phyloP scores from a whole-genome alignment of 2,113 vertebrate species.

The Lepidothrix coronata region DNA sequence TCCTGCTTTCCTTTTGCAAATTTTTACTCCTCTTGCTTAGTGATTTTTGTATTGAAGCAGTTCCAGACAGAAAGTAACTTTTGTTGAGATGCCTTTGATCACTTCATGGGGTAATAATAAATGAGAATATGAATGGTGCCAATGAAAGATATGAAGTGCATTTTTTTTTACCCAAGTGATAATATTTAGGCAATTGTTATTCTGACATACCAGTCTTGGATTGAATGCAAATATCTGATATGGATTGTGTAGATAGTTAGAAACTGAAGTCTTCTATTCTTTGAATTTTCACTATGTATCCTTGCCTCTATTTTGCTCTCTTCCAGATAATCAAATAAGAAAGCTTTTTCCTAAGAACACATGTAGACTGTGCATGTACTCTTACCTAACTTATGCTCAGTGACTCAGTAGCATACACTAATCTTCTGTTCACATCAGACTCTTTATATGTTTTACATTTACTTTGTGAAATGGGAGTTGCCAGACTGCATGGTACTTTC shows the following conservation, averaged over 20 bases:
- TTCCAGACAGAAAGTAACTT: not conserved
- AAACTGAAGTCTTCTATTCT: not conserved
- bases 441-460: not conserved
- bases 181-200: not conserved
- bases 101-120: not conserved
- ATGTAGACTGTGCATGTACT: not conserved
- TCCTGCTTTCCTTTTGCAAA: not conserved
- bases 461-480: constrained; percentile 36
- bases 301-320: not conserved
- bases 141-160: not conserved
- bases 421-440: constrained; percentile 6
- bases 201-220: not conserved
- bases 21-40: not conserved
- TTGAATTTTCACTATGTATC: not conserved
- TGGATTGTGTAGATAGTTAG: not conserved
- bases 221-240: not conserved
- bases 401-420: not conserved
- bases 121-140: not conserved
- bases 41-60: not conserved
- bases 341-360: not conserved
- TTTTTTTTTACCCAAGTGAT: not conserved
- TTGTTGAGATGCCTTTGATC: not conserved
- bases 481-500: not conserved
- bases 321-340: not conserved
- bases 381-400: not conserved